Base-by-base conservation (phyloP, 2,888 invertebrate genomes). In the Nudaria mundana region DNA sequence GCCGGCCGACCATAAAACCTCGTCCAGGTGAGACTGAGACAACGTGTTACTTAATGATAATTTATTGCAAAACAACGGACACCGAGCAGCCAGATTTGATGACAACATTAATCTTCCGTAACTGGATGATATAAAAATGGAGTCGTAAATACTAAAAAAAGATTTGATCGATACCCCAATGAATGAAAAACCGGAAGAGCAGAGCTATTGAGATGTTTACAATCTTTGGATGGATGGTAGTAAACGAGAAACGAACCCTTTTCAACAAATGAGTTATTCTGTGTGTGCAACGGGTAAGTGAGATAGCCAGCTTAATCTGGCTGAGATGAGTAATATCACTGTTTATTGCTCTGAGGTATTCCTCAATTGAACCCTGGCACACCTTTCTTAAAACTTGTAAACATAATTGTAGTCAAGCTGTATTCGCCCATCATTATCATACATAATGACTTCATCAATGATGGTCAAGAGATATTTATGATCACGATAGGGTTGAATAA, bases 21-120 rank as follows among this genome's bases (percentile, higher is more conserved):
- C 50, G 61, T 63, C 61, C 68, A 67, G 64, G 66, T 66, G 72
- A 71, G 76, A 76, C 77, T 66, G 72, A 71, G 76, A 76, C 77
- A 78, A 80, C 77, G 79, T 82, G 84, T 84, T 84, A 84, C 76
- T 85, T 84, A 83, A 84, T 81, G 76, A 70, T 83, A 84, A 87
- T 87, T 84, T 87, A 87, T 84, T 82, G 84, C 81, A 70, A 71
- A 74, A 77, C 77, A 71, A 63, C 63, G 70, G 66, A 71, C 70
- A 70, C 70, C 43, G 64, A 67, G 65, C 60, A 66, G 45, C 60
- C 62, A 50, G 63, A 71, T 71, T 79, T 76, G 76, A 79, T 66
- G 77, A 81, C 74, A 73, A 50, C 79, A 84, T 86, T 79, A 83
- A 85, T 86, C 81, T 82, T 71, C 58, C 53, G 69, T 81, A 81